phyloP scores from a whole-genome alignment of 1,140 invertebrate genomes.

The Pseudomyrmex concolor region DNA sequence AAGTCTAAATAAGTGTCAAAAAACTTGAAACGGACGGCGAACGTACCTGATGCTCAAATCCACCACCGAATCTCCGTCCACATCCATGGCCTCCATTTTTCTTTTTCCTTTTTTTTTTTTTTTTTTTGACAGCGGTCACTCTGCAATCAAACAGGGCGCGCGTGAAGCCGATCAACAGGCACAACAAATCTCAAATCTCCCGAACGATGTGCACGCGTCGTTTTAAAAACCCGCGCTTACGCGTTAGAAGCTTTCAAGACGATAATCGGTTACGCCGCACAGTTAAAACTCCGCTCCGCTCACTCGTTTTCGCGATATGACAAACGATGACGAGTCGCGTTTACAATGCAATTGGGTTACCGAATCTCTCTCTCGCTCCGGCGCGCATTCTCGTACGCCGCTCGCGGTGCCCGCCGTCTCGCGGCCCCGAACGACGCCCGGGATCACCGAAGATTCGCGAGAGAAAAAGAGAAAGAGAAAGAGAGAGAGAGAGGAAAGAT shows the following conservation, averaged over 20 bases:
- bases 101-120: no score
- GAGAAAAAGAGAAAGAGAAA: no score
- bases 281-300: background rate
- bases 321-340: constrained; percentile 33
- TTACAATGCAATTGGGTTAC: constrained; percentile 66
- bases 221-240: constrained; percentile 31
- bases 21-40: background rate
- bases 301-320: background rate
- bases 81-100: constrained; percentile 87
- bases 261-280: background rate
- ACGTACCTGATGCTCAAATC: constrained; percentile 91
- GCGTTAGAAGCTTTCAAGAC: background rate
- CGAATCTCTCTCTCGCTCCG: constrained; percentile 44
- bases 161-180: constrained; percentile 52
- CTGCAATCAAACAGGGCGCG: constrained; percentile 54
- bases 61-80: constrained; percentile 89
- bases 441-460: background rate
- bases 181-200: background rate
- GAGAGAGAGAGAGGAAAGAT: background rate
- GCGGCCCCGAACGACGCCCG: background rate
- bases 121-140: constrained; percentile 63
- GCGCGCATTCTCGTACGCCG: constrained; percentile 54
- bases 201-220: background rate
- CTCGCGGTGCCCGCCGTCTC: constrained; percentile 27
- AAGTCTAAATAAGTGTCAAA: no score